A percentile compares a stretch with the other conserved stretches of the same genome.
Evolutionary conservation across 2,888 invertebrate species (phyloP).

Genomic region (Cosmia trapezina): DNA sequence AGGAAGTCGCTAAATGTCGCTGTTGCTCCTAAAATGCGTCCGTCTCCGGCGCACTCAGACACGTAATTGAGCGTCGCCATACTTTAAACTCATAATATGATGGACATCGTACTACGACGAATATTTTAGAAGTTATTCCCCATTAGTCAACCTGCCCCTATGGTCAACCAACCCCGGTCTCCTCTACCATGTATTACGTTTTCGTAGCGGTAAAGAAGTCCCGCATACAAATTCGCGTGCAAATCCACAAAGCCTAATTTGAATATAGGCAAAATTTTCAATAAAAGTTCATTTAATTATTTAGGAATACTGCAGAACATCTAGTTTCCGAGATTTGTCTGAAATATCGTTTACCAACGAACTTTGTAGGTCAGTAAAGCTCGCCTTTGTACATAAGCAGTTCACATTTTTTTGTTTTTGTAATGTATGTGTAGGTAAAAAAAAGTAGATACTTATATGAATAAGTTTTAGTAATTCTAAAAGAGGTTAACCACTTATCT

Average conservation of each 20-base stretch:
- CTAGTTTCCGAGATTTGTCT: not conserved
- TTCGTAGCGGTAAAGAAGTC: conserved; percentile 10
- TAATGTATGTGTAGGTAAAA: not conserved
- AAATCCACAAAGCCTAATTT: conserved; percentile 19
- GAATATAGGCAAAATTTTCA: not conserved
- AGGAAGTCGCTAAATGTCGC: no score
- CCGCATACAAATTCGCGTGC: conserved; percentile 4
- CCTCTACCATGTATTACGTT: conserved; percentile 12
- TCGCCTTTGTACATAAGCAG: not conserved
- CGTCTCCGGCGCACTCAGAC: no score
- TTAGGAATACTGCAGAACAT: not conserved
- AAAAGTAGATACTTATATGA: no score
- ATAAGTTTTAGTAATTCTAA: not conserved
- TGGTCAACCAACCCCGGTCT: no score
- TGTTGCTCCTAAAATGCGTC: no score
- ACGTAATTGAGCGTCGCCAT: no score
- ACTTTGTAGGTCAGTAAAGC: not conserved
- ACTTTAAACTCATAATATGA: no score
- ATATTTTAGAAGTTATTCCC: no score
- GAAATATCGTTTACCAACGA: not conserved
- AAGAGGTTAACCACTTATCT: not conserved
- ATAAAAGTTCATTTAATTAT: not conserved
- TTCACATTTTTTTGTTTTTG: no score
- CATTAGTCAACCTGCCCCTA: no score
- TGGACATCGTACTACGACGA: no score